phyloP scores from a whole-genome alignment of 2,888 invertebrate genomes.

The Nasonovia ribisnigri region DNA sequence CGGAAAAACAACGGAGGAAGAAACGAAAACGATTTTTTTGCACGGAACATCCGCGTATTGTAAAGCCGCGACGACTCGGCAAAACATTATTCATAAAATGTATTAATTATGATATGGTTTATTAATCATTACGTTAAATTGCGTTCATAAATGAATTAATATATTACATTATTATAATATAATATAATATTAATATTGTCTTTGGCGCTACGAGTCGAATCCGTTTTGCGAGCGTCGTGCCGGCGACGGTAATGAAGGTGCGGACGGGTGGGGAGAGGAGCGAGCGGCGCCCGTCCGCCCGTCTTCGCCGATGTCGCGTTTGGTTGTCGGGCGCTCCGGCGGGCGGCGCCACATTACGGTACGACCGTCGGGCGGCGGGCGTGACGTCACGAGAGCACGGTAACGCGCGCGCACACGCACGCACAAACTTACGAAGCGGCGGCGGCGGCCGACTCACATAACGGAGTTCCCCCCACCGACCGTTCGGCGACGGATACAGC shows the following conservation, averaged over 20 bases:
- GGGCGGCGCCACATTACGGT: conserved; percentile 50
- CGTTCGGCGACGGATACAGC: background rate
- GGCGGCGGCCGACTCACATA: conserved; percentile 51
- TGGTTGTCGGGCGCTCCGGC: conserved; percentile 34
- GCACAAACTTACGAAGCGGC: conserved; percentile 12
- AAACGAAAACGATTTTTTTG: background rate
- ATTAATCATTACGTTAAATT: background rate
- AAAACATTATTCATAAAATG: background rate
- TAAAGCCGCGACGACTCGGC: background rate
- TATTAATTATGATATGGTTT: background rate
- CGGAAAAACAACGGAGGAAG: background rate
- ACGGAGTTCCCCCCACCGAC: conserved; percentile 42
- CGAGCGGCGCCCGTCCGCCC: conserved; percentile 30
- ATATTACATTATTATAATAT: background rate
- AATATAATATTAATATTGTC: background rate
- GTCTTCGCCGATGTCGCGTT: conserved; percentile 33
- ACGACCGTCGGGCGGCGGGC: background rate
- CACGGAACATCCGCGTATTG: background rate
- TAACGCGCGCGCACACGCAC: background rate
- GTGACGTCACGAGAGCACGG: conserved; percentile 57
- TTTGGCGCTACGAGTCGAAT: background rate
- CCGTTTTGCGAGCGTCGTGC: background rate
- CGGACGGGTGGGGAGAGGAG: background rate
- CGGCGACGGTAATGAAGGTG: background rate
- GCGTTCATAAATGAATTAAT: background rate